Conservation (phyloP, 2,888 invertebrate genomes). For the Agonopterix alstromeriana region DNA sequence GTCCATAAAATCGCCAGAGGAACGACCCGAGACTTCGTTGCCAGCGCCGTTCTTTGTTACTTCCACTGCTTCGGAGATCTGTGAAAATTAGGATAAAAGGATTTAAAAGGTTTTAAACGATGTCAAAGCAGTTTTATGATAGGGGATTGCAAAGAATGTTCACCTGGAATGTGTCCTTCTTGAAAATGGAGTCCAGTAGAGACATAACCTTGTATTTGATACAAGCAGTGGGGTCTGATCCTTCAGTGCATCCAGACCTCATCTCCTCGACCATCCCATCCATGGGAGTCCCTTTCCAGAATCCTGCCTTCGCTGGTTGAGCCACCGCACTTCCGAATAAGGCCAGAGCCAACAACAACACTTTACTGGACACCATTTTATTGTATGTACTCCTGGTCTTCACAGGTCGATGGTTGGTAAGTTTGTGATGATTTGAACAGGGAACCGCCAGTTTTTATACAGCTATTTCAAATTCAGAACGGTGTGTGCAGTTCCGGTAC, state of each 20-base stretch:
- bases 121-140: too few relatives aligned
- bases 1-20: constrained; percentile 80
- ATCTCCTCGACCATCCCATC: constrained; percentile 86
- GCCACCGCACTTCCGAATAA: constrained; percentile 77
- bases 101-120: neutral
- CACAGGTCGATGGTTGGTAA: constrained; percentile 57
- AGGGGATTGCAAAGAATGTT: neutral
- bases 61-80: constrained; percentile 86
- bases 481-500: constrained; percentile 65
- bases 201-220: constrained; percentile 90
- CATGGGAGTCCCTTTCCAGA: constrained; percentile 84
- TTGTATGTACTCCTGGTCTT: constrained; percentile 41
- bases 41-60: constrained; percentile 83
- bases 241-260: constrained; percentile 83
- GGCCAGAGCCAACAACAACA: constrained; percentile 67
- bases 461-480: constrained; percentile 75
- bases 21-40: constrained; percentile 78
- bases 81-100: constrained; percentile 12
- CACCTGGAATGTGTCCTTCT: constrained; percentile 88
- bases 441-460: constrained; percentile 72
- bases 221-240: constrained; percentile 87
- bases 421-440: constrained; percentile 69
- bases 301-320: constrained; percentile 79
- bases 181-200: constrained; percentile 85
- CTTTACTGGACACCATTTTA: constrained; percentile 67